These are phyloP conservation scores for Ecdyonurus torrentis DNA, from an alignment of 2,888 invertebrate genomes.

Conservation along the genomic window DNA sequence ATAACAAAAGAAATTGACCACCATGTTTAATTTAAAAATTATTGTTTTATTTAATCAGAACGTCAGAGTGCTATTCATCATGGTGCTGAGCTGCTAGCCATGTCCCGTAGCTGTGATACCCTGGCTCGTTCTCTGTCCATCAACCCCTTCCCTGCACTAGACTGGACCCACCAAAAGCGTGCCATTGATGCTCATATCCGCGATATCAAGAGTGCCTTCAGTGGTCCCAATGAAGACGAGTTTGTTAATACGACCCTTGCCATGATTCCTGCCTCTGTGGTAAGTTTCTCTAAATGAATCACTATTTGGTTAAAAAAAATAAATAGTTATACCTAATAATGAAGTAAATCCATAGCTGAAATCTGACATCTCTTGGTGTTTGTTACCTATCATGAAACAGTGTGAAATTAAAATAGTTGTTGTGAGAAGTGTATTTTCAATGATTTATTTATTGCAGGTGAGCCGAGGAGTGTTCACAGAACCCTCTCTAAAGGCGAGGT, in stretches of 20 bases:
- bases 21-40: neutral
- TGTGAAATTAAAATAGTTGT: too few species aligned
- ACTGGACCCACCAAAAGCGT: slow-evolving; percentile 36
- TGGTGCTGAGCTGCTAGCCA: neutral
- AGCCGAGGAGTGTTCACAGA: neutral
- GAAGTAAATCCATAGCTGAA: too few species aligned
- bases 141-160: slow-evolving; percentile 32
- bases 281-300: neutral
- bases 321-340: too few species aligned
- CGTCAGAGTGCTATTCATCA: neutral
- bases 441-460: too few species aligned
- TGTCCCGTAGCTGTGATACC: slow-evolving; percentile 1
- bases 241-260: slow-evolving; percentile 61
- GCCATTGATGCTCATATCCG: slow-evolving; percentile 49
- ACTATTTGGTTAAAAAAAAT: too few species aligned
- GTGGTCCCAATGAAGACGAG: slow-evolving; percentile 43
- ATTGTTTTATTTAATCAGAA: neutral
- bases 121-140: neutral
- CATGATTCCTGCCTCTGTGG: slow-evolving; percentile 52
- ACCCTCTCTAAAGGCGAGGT: neutral
- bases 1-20: too few species aligned
- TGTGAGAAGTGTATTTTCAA: too few species aligned
- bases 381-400: too few species aligned
- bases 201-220: slow-evolving; percentile 47
- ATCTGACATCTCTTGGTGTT: too few species aligned